phyloP scores from a whole-genome alignment of 2,888 invertebrate species.

The Beris morrisii region DNA sequence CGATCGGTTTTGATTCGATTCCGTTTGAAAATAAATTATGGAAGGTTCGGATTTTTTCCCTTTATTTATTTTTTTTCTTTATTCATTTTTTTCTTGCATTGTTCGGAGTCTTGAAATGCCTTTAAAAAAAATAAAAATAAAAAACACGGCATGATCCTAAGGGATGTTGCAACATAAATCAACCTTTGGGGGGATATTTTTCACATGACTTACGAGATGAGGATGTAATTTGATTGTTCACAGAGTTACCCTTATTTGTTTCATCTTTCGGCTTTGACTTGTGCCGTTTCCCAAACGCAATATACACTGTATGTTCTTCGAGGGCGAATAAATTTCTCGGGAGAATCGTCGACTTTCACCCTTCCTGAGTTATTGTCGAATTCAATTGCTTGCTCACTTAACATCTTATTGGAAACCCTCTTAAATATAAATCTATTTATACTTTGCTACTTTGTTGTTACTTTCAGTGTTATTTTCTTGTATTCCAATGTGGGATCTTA shows the following conservation, averaged over 20 bases:
- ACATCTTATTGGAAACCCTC: slow-evolving; percentile 11
- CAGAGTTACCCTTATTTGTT: slow-evolving; percentile 35
- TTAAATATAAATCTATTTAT: too few relatives aligned
- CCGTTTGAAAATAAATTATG: slow-evolving; percentile 37
- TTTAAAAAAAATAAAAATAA: slow-evolving; percentile 6
- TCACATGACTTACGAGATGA: slow-evolving; percentile 38
- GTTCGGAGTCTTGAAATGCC: not conserved
- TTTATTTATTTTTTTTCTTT: slow-evolving; percentile 12
- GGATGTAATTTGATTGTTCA: slow-evolving; percentile 39
- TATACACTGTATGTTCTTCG: not conserved
- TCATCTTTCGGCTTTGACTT: slow-evolving; percentile 27
- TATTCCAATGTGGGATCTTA: too few relatives aligned
- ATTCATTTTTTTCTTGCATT: slow-evolving; percentile 2
- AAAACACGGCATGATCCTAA: slow-evolving; percentile 31
- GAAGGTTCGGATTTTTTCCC: slow-evolving; percentile 19
- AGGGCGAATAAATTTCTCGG: not conserved
- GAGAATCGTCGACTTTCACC: slow-evolving; percentile 12
- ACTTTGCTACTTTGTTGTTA: too few relatives aligned
- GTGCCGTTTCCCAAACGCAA: slow-evolving; percentile 3
- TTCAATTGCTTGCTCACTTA: slow-evolving; percentile 25
- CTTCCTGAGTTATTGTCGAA: slow-evolving; percentile 18
- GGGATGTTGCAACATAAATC: slow-evolving; percentile 35
- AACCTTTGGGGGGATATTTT: slow-evolving; percentile 35
- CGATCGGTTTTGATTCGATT: slow-evolving; percentile 35
- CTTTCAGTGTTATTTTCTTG: too few relatives aligned